Conservation (phyloP, 2,888 invertebrate species). For the Terebella lapidaria region DNA sequence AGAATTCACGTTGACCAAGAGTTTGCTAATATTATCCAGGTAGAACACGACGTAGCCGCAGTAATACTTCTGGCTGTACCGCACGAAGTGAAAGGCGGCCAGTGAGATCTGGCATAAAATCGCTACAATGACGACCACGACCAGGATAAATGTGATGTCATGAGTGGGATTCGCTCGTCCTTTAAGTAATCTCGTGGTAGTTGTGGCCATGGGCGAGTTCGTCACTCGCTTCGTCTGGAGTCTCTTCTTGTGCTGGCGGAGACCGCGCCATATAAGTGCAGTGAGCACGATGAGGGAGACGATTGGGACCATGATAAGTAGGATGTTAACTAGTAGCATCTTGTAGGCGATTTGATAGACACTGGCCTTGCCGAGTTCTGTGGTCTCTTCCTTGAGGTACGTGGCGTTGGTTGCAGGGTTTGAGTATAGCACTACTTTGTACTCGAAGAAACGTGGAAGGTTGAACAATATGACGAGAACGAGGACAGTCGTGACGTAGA, state of each 20-base stretch:
- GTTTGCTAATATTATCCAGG: constrained; percentile 27
- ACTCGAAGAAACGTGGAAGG: constrained; percentile 28
- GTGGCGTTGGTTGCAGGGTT: constrained; percentile 4
- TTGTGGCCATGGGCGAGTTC: constrained; percentile 9
- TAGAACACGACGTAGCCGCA: constrained; percentile 26
- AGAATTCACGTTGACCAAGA: constrained; percentile 26
- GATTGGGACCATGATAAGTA: constrained; percentile 23
- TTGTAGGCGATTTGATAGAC: constrained; percentile 26
- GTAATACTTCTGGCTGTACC: constrained; percentile 13
- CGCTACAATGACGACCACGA: constrained; percentile 26
- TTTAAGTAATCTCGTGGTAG: neutral
- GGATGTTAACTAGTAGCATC: constrained; percentile 22
- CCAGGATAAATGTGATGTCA: constrained; percentile 22
- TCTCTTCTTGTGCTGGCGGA: constrained; percentile 3
- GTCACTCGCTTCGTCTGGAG: neutral
- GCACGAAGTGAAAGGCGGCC: constrained; percentile 27
- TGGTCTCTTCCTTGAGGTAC: constrained; percentile 14
- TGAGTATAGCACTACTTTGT: constrained; percentile 15
- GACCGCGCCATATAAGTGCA: constrained; percentile 18
- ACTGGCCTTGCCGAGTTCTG: constrained; percentile 18
- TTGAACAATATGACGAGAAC: constrained; percentile 22
- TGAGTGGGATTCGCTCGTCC: neutral
- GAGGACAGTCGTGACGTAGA: constrained; percentile 23
- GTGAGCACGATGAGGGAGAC: constrained; percentile 23
- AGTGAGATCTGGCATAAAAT: constrained; percentile 27